Conservation (phyloP, 2,888 invertebrate genomes). For the Latrodectus hesperus region DNA sequence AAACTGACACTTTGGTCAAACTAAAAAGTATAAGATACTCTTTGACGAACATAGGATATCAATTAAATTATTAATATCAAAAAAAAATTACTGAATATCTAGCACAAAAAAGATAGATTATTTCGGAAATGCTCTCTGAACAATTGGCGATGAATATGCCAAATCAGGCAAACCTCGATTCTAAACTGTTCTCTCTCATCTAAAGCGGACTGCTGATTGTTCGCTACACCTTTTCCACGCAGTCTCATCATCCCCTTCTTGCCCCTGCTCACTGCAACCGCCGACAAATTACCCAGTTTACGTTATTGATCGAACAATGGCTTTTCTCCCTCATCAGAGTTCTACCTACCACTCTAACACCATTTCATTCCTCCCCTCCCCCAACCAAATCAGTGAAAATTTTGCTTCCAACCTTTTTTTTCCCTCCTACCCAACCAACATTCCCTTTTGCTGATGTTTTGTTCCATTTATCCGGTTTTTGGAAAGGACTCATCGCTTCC, state of each 20-base stretch:
- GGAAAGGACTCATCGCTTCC: slow-evolving; percentile 42
- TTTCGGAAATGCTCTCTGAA: background rate
- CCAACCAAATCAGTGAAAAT: slow-evolving; percentile 40
- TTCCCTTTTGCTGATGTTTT: slow-evolving; percentile 24
- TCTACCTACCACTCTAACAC: background rate
- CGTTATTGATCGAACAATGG: slow-evolving; percentile 67
- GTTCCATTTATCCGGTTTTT: slow-evolving; percentile 49
- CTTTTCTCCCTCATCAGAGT: slow-evolving; percentile 62
- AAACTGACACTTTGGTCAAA: too few species aligned
- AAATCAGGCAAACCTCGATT: slow-evolving; percentile 6
- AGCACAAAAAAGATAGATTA: too few species aligned
- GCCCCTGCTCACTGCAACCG: slow-evolving; percentile 37
- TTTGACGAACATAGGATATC: too few species aligned
- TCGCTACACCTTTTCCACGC: slow-evolving; percentile 62
- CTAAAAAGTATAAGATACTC: too few species aligned
- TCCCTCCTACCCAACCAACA: background rate
- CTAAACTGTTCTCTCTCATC: slow-evolving; percentile 59
- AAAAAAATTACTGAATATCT: too few species aligned
- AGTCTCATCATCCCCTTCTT: slow-evolving; percentile 25
- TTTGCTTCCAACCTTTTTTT: slow-evolving; percentile 13
- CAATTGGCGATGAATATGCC: slow-evolving; percentile 31
- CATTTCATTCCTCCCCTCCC: slow-evolving; percentile 1
- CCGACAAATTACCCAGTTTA: slow-evolving; percentile 68
- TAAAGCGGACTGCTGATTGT: slow-evolving; percentile 63
- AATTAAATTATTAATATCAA: too few species aligned